Base-by-base conservation (phyloP, 2,797 vertebrate genomes). In the Cetoscarus ocellatus region DNA sequence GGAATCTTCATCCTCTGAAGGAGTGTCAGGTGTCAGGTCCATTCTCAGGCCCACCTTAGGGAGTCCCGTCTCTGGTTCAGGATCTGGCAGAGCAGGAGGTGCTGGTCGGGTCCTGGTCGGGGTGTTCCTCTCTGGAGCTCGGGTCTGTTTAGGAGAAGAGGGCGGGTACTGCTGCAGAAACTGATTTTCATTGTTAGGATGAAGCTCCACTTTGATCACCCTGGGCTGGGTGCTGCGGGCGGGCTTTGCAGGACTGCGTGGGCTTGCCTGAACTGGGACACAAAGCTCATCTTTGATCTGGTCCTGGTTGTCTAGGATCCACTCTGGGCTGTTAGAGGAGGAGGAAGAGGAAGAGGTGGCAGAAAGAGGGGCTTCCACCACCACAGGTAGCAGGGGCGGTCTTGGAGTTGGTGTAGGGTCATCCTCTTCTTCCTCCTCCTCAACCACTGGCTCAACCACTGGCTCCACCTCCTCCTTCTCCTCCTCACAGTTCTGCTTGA, bases 1-100 rank as follows among this genome's bases (percentile, higher is more conserved):
- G 43, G 98, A 99, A 79, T 99, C 98, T 85, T 99, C 98, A 10
- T 99, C 98, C 0, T 93, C 94, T n/a, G 91, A 97, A 47, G 92
- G 90, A 48, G 95, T 95, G 11, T 97, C 96, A 7, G 97, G 95
- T 0, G 96, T 96, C 34, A 96, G 92, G 43, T 98, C 97, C 44
- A 97, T 97, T 85, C 95, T 97, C 59, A 96, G 94, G 8, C 96
- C 96, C 0, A 96, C 96, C 92, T 96, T 96, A 3, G 96, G 96
- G 17, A 95, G 92, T 44, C 96, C 95, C 10, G 94, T 95, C 84
- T 96, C 95, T 65, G 94, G 93, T 77, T 96, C 95, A 0, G 95
- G 94, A 69, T 95, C 96, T 15, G 94, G 94, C 0, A 93, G 94
- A 0, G 93, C 17, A 91, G 70, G 93, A 85, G 70, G 87, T 8